Evolutionary conservation across 1,140 invertebrate species (phyloP), one percentile per base, ranked within the genome.

Genomic region (Hestina assimilis): DNA sequence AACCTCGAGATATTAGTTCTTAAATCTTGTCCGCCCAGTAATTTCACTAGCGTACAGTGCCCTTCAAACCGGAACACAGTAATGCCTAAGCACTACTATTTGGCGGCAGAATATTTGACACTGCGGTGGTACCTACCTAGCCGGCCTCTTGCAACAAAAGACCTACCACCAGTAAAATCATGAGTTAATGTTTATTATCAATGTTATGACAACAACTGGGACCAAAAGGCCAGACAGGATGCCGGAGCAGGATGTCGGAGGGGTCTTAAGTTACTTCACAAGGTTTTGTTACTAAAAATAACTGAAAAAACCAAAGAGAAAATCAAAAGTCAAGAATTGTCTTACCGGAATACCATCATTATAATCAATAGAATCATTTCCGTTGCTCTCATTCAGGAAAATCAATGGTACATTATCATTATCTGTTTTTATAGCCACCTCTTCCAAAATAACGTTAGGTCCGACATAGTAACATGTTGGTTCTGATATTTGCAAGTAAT

Each of bases 331-430:
- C 38, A 11, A 8, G 15, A 6, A 40, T 19, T 6, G 7, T 48
- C 24, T 56, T 17, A 59, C 59, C 26, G n/a, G n/a, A 47, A 41
- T 15, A 31, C 14, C 23, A n/a, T 48, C 29, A 42, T 55, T 29
- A 56, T 60, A 26, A 23, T 43, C 35, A 31, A 15, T n/a, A 5
- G 28, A 45, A 8, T 45, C 46, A 15, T 20, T 11, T 29, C 55
- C 63, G n/a, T 46, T 23, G 28, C 59, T 47, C 8, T 41, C 52
- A 29, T 61, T 71, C 0, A 75, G 41, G 33, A 72, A 54, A 2
- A 74, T 48, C 6, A 78, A 28, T 1, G 75, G 75, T 7, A 74
- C 19, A 28, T 75, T 61, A 54, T 75, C 75, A 26, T 71, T 67
- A 33, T 71, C 63, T n/a, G 9, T 5, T 42, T 52, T 52, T n/a